These are phyloP conservation scores for Brachypodius melanocephalos DNA, from an alignment of 2,113 vertebrate species.

Conservation along the genomic window DNA sequence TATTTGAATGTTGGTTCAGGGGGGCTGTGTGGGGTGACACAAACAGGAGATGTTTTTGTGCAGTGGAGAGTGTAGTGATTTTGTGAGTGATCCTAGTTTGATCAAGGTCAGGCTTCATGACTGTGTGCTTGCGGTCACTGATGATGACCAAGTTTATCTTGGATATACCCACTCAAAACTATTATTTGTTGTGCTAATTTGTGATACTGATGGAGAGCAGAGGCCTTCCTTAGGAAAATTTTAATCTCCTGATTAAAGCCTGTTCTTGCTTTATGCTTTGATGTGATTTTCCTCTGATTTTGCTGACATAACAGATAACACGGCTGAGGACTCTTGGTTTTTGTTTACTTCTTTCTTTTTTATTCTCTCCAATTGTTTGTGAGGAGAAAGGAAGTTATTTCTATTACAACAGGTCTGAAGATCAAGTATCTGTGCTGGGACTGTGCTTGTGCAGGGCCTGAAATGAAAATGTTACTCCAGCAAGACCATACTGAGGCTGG, in stretches of 20 bases:
- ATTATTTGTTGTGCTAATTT: too few species aligned
- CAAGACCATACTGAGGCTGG: neutral
- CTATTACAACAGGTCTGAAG: neutral
- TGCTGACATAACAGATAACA: neutral
- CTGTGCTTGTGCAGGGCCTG: neutral
- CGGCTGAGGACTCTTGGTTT: neutral
- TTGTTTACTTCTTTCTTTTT: neutral
- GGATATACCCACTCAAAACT: too few species aligned
- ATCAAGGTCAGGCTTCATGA: accelerated
- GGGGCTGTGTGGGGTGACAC: too few species aligned
- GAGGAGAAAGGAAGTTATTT: neutral
- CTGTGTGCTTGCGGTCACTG: neutral
- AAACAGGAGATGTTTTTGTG: neutral
- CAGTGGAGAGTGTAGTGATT: neutral
- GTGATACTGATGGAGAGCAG: neutral
- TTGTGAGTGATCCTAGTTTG: neutral
- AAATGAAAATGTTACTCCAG: neutral
- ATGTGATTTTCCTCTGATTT: neutral
- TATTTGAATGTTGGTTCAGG: too few species aligned
- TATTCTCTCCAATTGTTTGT: neutral
- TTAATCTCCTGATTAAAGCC: neutral
- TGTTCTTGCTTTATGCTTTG: neutral
- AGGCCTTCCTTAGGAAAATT: neutral
- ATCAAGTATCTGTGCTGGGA: neutral
- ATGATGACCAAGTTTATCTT: too few species aligned